These are phyloP conservation scores for Allophyes oxyacanthae DNA, from an alignment of 2,888 invertebrate species.

Conservation along the genomic window DNA sequence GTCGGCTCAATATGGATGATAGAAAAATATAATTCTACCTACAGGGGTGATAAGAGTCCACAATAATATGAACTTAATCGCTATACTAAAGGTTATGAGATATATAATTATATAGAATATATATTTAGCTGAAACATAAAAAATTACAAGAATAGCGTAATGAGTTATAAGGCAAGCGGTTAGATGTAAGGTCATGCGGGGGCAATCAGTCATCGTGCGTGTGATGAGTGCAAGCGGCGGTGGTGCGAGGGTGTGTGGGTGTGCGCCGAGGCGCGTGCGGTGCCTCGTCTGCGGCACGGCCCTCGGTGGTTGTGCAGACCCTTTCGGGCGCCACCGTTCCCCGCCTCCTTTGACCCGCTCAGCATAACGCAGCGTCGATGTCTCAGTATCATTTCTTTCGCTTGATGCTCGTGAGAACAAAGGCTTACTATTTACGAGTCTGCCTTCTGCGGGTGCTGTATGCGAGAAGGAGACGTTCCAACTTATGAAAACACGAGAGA, in stretches of 20 bases:
- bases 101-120: constrained; percentile 1
- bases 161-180: constrained; percentile 53
- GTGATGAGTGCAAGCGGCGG: constrained; percentile 64
- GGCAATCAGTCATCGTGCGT: constrained; percentile 47
- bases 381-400: constrained; percentile 85
- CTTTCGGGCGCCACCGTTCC: constrained; percentile 79
- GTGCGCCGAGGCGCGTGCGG: constrained; percentile 70
- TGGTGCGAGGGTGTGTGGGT: constrained; percentile 78
- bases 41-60: constrained; percentile 25
- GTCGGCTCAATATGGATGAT: constrained; percentile 74
- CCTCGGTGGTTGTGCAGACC: constrained; percentile 76
- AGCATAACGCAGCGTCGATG: constrained; percentile 82
- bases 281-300: constrained; percentile 75
- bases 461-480: constrained; percentile 94
- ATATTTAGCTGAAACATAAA: constrained; percentile 9
- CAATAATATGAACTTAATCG: constrained; percentile 11
- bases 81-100: too few species aligned
- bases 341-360: constrained; percentile 87
- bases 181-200: constrained; percentile 41
- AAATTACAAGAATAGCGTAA: constrained; percentile 10
- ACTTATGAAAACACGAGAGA: constrained; percentile 84
- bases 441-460: constrained; percentile 96
- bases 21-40: constrained; percentile 80
- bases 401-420: constrained; percentile 89
- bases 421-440: constrained; percentile 88